These are phyloP conservation scores for Thalassophryne amazonica DNA, from an alignment of 2,797 vertebrate genomes.

Conservation along the genomic window DNA sequence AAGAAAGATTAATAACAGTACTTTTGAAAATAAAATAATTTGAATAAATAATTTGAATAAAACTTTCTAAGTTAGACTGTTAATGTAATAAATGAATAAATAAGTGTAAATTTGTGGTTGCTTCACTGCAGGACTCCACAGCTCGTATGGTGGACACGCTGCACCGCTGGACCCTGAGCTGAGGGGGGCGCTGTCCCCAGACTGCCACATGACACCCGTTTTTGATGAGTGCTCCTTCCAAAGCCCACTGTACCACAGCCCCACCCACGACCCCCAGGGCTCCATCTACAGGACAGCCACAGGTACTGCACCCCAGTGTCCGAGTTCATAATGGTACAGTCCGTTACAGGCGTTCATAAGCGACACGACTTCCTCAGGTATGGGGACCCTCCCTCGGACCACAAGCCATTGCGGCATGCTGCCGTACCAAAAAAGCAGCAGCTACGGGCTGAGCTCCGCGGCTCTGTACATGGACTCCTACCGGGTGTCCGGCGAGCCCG, in stretches of 20 bases:
- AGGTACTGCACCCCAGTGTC: conserved; percentile 72
- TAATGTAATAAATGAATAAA: not conserved
- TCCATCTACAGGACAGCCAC: conserved; percentile 83
- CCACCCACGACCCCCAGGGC: conserved; percentile 82
- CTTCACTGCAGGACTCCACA: conserved; percentile 84
- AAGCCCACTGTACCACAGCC: conserved; percentile 91
- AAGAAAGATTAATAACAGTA: too few species aligned
- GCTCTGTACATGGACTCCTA: conserved; percentile 88
- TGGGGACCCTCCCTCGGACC: conserved; percentile 89
- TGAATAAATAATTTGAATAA: too few species aligned
- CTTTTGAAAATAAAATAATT: too few species aligned
- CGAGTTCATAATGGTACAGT: too few species aligned
- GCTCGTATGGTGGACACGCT: conserved; percentile 89
- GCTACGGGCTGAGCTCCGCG: conserved; percentile 84
- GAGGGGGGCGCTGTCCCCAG: conserved; percentile 85
- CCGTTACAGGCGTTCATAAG: too few species aligned
- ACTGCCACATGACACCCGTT: conserved; percentile 91
- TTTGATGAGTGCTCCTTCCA: conserved; percentile 94
- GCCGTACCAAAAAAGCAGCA: conserved; percentile 92
- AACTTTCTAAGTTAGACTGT: too few species aligned
- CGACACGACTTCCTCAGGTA: conserved; percentile 80
- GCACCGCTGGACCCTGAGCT: conserved; percentile 89
- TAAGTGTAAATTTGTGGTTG: not conserved
- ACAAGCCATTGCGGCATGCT: conserved; percentile 92
- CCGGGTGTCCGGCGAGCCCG: conserved; percentile 78